A percentile compares a stretch with the other conserved stretches of the same genome.
Conservation (phyloP, 2,797 vertebrate species). For the Botia kubotai region DNA sequence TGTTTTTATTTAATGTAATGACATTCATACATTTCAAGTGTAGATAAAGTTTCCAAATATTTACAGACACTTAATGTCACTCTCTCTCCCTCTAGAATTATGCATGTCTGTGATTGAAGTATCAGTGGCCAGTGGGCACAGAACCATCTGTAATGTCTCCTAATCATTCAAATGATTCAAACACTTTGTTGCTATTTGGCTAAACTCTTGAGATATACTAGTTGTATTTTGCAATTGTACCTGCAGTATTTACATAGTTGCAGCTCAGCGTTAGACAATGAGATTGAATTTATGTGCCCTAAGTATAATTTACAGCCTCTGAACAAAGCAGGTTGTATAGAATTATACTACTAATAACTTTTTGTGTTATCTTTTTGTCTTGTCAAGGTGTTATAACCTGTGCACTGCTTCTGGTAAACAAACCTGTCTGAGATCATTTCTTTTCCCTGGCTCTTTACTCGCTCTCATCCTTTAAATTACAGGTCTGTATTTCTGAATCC, state of each 20-base stretch:
- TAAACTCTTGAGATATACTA: constrained; percentile 69
- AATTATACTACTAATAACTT: constrained; percentile 93
- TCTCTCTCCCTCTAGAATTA: too few species aligned
- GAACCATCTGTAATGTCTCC: constrained; percentile 72
- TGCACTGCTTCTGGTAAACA: constrained; percentile 86
- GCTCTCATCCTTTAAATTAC: constrained; percentile 83
- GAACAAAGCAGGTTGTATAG: constrained; percentile 84
- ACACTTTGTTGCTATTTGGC: constrained; percentile 83
- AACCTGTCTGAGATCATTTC: constrained; percentile 89
- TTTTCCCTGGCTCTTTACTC: constrained; percentile 21
- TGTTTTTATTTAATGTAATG: too few species aligned
- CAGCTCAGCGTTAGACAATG: constrained; percentile 61
- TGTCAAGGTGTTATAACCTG: constrained; percentile 97
- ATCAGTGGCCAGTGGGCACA: constrained; percentile 78
- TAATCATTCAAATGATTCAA: constrained; percentile 93
- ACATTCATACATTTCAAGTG: too few species aligned
- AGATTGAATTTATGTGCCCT: constrained; percentile 84
- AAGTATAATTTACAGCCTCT: constrained; percentile 76
- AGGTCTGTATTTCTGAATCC: constrained; percentile 92
- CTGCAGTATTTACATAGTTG: constrained; percentile 57
- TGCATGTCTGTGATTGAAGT: neutral
- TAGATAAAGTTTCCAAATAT: too few species aligned
- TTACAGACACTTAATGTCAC: too few species aligned
- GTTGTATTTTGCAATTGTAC: constrained; percentile 54
- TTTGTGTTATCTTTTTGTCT: constrained; percentile 95